These are phyloP conservation scores for Drosophila aldrichi DNA, from an alignment of 2,888 invertebrate genomes.

Conservation along the genomic window DNA sequence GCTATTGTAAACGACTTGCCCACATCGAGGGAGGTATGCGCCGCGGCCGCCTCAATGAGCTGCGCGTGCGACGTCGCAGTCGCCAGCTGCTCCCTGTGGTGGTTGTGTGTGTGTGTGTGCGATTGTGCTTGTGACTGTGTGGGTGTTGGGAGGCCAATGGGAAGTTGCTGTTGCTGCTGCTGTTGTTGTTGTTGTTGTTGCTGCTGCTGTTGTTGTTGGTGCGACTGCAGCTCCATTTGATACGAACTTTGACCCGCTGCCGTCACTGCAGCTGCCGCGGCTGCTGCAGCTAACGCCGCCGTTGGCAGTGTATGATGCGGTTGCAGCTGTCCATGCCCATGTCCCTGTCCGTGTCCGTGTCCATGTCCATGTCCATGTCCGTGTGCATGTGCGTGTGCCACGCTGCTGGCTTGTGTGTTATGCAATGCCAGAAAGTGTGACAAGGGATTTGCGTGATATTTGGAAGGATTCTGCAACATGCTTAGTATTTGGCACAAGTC, in stretches of 20 bases:
- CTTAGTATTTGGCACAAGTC: conserved; percentile 65
- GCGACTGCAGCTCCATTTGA: conserved; percentile 71
- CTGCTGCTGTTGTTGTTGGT: conserved; percentile 55
- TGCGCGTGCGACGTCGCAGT: conserved; percentile 79
- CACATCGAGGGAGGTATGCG: conserved; percentile 84
- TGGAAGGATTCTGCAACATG: conserved; percentile 85
- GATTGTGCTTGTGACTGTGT: conserved; percentile 54
- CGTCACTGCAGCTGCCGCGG: conserved; percentile 65
- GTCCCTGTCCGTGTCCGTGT: conserved; percentile 41
- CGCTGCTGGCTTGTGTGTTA: conserved; percentile 78
- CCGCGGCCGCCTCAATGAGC: conserved; percentile 80
- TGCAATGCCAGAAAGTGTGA: conserved; percentile 85
- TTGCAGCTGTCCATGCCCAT: conserved; percentile 69
- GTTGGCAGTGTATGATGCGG: conserved; percentile 75
- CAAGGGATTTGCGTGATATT: conserved; percentile 85
- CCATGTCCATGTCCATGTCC: conserved; percentile 52
- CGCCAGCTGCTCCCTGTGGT: conserved; percentile 66
- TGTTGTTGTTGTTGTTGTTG: conserved; percentile 57
- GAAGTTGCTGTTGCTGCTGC: conserved; percentile 59
- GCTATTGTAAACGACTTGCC: conserved; percentile 95
- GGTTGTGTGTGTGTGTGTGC: conserved; percentile 39
- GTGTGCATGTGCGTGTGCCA: conserved; percentile 51
- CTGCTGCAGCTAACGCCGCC: conserved; percentile 76
- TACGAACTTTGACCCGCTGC: conserved; percentile 76
- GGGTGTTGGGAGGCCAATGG: conserved; percentile 63